Evolutionary conservation across 1,140 invertebrate species (phyloP).

Genomic region (Ceratoteleas bidentatus): DNA sequence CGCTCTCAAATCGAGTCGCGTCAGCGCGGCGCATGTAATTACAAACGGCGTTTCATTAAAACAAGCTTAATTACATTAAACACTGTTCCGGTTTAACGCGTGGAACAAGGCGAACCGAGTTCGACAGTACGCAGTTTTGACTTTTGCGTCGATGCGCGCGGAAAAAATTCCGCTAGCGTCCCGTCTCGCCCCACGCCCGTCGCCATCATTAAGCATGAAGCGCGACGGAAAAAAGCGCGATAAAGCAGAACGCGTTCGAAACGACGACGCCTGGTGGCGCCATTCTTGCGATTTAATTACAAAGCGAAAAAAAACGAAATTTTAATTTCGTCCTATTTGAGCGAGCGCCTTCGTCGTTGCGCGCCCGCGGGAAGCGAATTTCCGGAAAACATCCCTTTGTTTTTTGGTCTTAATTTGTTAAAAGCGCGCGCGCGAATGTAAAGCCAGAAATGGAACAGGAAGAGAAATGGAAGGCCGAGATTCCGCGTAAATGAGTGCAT

Average conservation of each 20-base stretch:
- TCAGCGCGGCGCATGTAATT: constrained; percentile 29
- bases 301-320: constrained; percentile 39
- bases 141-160: too few species aligned
- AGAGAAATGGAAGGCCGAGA: constrained; percentile 49
- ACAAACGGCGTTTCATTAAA: constrained; percentile 40
- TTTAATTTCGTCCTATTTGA: constrained; percentile 45
- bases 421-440: constrained; percentile 69
- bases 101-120: constrained; percentile 3
- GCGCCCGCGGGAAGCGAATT: constrained; percentile 41
- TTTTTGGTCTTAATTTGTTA: constrained; percentile 75
- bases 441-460: constrained; percentile 46
- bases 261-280: constrained; percentile 20
- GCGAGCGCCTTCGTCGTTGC: constrained; percentile 22
- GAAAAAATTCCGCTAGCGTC: too few species aligned
- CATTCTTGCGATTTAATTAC: constrained; percentile 52
- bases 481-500: constrained; percentile 65
- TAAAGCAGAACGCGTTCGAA: constrained; percentile 30
- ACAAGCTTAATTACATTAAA: constrained; percentile 37
- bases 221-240: constrained; percentile 9
- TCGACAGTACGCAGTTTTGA: neutral
- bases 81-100: constrained; percentile 9
- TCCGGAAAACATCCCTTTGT: constrained; percentile 46
- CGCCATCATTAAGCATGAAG: constrained; percentile 4
- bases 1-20: constrained; percentile 24
- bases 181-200: neutral